Conservation (phyloP, 2,113 vertebrate genomes). For the Mustelus asterias region DNA sequence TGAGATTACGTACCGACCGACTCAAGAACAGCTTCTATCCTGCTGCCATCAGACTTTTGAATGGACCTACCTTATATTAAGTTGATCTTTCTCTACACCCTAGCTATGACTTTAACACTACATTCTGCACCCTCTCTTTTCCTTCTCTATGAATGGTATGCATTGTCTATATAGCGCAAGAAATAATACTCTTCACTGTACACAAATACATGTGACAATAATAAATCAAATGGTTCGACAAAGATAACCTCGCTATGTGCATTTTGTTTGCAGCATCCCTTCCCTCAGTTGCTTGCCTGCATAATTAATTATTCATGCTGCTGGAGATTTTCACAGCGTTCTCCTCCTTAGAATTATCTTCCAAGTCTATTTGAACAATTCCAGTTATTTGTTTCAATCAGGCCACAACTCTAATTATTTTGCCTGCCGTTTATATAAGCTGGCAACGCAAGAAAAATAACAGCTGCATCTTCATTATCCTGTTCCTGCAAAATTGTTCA, state of each 20-base stretch:
- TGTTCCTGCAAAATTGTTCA: slow-evolving; percentile 2
- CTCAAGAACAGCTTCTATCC: too few relatives aligned
- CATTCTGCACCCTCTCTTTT: too few relatives aligned
- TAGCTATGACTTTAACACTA: too few relatives aligned
- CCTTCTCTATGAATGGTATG: too few relatives aligned
- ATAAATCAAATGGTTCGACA: neutral
- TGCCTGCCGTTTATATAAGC: neutral
- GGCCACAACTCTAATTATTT: neutral
- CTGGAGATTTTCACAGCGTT: neutral
- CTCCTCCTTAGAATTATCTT: neutral
- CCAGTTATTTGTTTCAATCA: neutral
- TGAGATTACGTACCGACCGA: too few relatives aligned
- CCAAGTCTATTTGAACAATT: neutral
- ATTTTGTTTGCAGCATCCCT: neutral
- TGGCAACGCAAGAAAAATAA: neutral
- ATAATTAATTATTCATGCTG: neutral
- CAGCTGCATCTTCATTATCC: neutral
- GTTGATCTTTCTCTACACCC: too few relatives aligned
- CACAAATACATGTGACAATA: too few relatives aligned
- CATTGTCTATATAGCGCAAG: too few relatives aligned
- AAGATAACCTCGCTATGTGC: neutral
- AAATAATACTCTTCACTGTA: too few relatives aligned
- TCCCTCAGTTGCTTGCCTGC: neutral
- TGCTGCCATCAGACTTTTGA: too few relatives aligned
- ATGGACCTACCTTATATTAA: too few relatives aligned